These are phyloP conservation scores for Hippasteria phrygiana DNA, from an alignment of 53 echinoderm and acorn worm genomes.

Conservation along the genomic window DNA sequence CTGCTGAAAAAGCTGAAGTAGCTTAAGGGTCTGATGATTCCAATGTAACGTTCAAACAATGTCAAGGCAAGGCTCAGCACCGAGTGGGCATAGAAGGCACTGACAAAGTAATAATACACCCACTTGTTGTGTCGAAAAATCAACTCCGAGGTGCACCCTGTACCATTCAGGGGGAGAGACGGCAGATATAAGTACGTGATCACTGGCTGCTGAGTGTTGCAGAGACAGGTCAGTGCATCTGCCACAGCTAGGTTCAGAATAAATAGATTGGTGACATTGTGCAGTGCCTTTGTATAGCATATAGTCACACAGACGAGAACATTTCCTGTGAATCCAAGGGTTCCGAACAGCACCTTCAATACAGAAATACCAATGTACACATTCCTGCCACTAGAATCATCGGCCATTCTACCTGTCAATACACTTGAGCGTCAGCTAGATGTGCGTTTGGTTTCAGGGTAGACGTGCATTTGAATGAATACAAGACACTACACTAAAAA, in stretches of 20 bases:
- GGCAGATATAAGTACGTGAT: too few relatives aligned
- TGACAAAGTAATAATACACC: not conserved
- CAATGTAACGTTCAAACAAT: conserved; percentile 25
- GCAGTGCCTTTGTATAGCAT: conserved; percentile 17
- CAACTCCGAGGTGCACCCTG: not conserved
- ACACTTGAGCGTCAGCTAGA: not conserved
- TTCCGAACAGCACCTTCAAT: not conserved
- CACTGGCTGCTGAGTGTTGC: not conserved
- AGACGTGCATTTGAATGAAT: not conserved
- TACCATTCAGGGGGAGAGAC: not conserved
- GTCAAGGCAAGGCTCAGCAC: conserved; percentile 37
- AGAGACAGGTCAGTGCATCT: conserved; percentile 25
- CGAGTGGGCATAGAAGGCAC: conserved; percentile 20
- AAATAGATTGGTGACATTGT: conserved; percentile 57
- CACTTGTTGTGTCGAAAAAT: not conserved
- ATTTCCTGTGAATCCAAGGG: conserved; percentile 35
- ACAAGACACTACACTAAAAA: too few relatives aligned
- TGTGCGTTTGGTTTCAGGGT: not conserved
- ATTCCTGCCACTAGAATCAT: not conserved
- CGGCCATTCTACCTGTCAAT: not conserved
- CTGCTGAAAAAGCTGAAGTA: conserved; percentile 18
- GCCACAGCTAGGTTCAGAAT: conserved; percentile 60
- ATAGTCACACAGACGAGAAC: conserved; percentile 34
- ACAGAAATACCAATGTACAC: not conserved
- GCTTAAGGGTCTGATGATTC: conserved; percentile 38